Percentiles rank a stretch among this genome's conserved stretches.
These are phyloP conservation scores for Oryzias curvinotus DNA, from an alignment of 2,113 vertebrate genomes.

Conservation along the genomic window DNA sequence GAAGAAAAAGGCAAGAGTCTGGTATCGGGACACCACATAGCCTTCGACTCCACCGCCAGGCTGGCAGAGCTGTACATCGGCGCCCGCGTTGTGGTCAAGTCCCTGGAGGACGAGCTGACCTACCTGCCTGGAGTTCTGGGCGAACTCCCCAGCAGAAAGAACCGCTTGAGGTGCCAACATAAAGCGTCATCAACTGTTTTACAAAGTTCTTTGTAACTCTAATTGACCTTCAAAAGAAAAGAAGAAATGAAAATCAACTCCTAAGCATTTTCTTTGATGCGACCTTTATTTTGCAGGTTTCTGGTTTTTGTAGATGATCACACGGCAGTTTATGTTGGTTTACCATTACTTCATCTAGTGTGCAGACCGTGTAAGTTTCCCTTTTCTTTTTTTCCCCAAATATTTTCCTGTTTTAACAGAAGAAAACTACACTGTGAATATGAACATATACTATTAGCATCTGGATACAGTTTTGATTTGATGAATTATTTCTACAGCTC, in stretches of 20 bases:
- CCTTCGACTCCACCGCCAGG: constrained; percentile 78
- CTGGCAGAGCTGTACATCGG: constrained; percentile 84
- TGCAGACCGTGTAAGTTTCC: constrained; percentile 85
- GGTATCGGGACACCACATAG: constrained; percentile 90
- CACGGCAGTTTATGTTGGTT: constrained; percentile 81
- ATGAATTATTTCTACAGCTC: no score
- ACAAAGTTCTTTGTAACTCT: no score
- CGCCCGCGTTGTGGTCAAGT: constrained; percentile 86
- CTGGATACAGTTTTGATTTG: no score
- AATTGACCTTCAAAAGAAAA: no score
- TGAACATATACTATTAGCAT: no score
- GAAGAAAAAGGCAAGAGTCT: constrained; percentile 88
- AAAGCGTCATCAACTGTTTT: background rate
- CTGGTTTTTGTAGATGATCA: constrained; percentile 92
- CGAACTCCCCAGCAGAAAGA: constrained; percentile 89
- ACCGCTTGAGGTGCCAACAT: constrained; percentile 82
- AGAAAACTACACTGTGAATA: no score
- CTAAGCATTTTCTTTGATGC: background rate
- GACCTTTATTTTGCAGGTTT: constrained; percentile 77
- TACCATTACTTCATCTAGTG: constrained; percentile 83
- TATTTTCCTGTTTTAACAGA: background rate
- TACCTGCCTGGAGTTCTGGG: constrained; percentile 85
- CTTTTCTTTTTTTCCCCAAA: background rate
- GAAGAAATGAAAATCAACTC: background rate
- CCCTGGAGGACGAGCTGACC: constrained; percentile 81